Base-by-base conservation (phyloP, 2,888 invertebrate genomes). In the Conops quadrifasciatus region DNA sequence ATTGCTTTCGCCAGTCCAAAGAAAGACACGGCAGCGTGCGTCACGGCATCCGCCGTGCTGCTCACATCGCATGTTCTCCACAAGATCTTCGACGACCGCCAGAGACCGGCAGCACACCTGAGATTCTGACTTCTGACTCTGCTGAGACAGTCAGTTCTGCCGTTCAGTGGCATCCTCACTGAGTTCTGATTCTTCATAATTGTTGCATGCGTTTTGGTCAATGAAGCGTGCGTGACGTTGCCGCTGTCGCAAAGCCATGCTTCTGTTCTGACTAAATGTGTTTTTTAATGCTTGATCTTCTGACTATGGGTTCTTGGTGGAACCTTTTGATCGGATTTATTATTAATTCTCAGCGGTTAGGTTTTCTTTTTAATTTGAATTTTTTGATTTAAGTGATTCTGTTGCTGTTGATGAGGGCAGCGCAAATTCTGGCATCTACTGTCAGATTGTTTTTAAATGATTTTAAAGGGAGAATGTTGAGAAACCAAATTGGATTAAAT, bases 141-240 rank as follows among this genome's bases (percentile, higher is more conserved):
- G 45, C 45, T 11, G 45, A 7, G 28, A 28, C 26, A 59, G 59
- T 16, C 26, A 2, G 28, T 16, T 43, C 15, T 24, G 59, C 15
- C 28, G 26, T 24, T n/a, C 60, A 11, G 13, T 15, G 24, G n/a
- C 60, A n/a, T 49, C 65, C 26, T 49, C 67, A 21, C n/a, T 58
- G 67, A 67, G 60, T 60, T 68, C 60, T 62, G 68, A 68, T 68
- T 68, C 51, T 62, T 51, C 62, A 68, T 68, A 68, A 68, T 62
- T 62, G 68, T 68, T 68, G 68, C 45, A 68, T 68, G 68, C 68
- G 68, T 68, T 62, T 62, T 60, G 68, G 51, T 68, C 62, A 62
- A 68, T 68, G 60, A 30, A 60, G 68, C 68, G 62, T 62, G 67
- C 30, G 45, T 21, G 45, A 26, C 30, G n/a, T 19, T 13, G 36